These are phyloP conservation scores for Serrognathus titanus DNA, from an alignment of 2,888 invertebrate species.

Conservation along the genomic window DNA sequence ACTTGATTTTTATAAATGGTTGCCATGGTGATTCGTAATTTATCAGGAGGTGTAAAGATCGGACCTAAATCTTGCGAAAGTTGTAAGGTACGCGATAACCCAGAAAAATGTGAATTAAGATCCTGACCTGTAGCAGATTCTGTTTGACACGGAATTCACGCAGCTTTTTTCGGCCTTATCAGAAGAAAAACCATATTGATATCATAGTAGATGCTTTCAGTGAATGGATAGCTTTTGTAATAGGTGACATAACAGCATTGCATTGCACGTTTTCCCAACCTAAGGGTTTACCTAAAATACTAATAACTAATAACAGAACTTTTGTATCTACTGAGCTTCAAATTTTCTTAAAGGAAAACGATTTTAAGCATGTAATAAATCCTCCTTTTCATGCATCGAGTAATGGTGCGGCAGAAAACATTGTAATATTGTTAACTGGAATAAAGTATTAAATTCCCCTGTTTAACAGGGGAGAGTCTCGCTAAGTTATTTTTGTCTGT, in stretches of 20 bases:
- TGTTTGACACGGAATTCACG: not conserved
- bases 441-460: too few species aligned
- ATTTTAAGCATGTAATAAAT: too few species aligned
- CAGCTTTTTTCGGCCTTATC: not conserved
- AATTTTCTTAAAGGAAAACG: too few species aligned
- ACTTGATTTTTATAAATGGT: too few species aligned
- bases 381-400: too few species aligned
- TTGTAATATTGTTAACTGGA: too few species aligned
- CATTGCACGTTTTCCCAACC: not conserved
- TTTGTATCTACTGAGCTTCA: too few species aligned
- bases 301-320: not conserved
- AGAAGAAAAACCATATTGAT: not conserved
- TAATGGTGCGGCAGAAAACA: too few species aligned
- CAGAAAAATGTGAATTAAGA: not conserved
- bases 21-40: too few species aligned
- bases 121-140: not conserved
- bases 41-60: too few species aligned
- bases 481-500: too few species aligned
- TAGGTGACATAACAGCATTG: not conserved
- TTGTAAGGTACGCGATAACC: not conserved
- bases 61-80: not conserved
- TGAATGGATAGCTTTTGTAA: not conserved
- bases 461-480: too few species aligned
- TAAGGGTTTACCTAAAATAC: not conserved
- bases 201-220: not conserved